A percentile compares a stretch with the other conserved stretches of the same genome.
These are phyloP conservation scores for Fringilla coelebs DNA, from an alignment of 2,797 vertebrate species.

Conservation along the genomic window DNA sequence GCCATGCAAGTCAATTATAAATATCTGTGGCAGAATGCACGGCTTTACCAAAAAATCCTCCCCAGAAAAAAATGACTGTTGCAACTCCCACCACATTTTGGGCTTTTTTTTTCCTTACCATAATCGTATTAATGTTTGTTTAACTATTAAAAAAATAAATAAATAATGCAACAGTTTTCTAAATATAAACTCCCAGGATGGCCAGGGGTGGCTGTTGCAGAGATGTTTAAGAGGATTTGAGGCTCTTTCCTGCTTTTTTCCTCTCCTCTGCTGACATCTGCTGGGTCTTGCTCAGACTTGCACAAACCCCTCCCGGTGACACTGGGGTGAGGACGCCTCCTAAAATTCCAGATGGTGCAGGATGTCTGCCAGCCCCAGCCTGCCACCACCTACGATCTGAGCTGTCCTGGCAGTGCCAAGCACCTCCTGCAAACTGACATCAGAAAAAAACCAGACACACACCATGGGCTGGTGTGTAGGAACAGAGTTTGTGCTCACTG, in stretches of 20 bases:
- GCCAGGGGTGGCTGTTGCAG: background rate
- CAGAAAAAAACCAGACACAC: background rate
- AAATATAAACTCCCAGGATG: background rate
- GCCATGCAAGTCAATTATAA: background rate
- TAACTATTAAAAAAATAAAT: background rate
- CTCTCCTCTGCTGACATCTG: constrained; percentile 48
- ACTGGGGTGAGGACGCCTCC: background rate
- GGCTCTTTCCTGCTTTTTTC: background rate
- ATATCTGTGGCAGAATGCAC: background rate
- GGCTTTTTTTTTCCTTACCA: background rate
- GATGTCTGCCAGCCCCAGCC: background rate
- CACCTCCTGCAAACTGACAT: background rate
- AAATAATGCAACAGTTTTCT: background rate
- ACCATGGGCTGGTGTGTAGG: background rate
- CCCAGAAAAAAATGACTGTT: background rate
- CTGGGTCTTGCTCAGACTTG: background rate
- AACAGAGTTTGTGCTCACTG: background rate
- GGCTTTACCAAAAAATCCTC: background rate
- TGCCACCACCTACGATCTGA: background rate
- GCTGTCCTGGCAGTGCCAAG: background rate
- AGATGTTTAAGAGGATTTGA: background rate
- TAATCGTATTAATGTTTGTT: background rate
- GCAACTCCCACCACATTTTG: background rate
- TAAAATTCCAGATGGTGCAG: background rate
- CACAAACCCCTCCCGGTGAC: background rate